Conservation (phyloP, 2,888 invertebrate genomes). For the Philereme vetulata region DNA sequence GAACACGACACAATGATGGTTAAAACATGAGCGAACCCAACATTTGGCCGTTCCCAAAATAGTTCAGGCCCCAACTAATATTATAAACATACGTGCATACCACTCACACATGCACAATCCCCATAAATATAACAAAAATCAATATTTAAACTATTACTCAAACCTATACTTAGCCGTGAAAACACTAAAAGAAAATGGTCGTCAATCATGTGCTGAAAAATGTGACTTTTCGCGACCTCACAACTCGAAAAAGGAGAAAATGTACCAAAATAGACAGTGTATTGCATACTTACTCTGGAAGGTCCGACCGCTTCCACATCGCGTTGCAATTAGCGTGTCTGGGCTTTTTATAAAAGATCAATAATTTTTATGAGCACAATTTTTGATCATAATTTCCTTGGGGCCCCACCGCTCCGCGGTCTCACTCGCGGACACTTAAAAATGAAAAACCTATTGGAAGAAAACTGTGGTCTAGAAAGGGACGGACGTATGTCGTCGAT, state of each 20-base stretch:
- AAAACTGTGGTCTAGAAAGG: slow-evolving; percentile 72
- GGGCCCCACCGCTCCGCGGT: slow-evolving; percentile 63
- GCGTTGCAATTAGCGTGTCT: slow-evolving; percentile 69
- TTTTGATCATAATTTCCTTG: slow-evolving; percentile 78
- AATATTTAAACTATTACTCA: slow-evolving; percentile 68
- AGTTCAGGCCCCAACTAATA: slow-evolving; percentile 80
- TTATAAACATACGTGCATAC: slow-evolving; percentile 72
- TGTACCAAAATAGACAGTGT: slow-evolving; percentile 61
- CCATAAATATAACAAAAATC: slow-evolving; percentile 63
- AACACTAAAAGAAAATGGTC: slow-evolving; percentile 61
- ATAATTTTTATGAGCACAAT: slow-evolving; percentile 80
- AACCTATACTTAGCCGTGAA: slow-evolving; percentile 42
- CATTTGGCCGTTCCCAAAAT: slow-evolving; percentile 80
- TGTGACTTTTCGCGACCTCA: slow-evolving; percentile 71
- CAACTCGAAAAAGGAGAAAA: slow-evolving; percentile 56
- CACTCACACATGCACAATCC: slow-evolving; percentile 63
- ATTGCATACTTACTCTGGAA: slow-evolving; percentile 60
- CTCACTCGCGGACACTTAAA: slow-evolving; percentile 74
- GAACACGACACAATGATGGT: slow-evolving; percentile 54
- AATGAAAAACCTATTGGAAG: slow-evolving; percentile 79
- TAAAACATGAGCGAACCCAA: slow-evolving; percentile 67
- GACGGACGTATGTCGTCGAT: slow-evolving; percentile 71
- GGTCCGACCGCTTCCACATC: slow-evolving; percentile 58
- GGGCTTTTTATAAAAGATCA: slow-evolving; percentile 80
- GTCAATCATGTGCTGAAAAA: slow-evolving; percentile 70